These are phyloP conservation scores for Stercorarius parasiticus DNA, from an alignment of 2,113 vertebrate species.

Conservation along the genomic window DNA sequence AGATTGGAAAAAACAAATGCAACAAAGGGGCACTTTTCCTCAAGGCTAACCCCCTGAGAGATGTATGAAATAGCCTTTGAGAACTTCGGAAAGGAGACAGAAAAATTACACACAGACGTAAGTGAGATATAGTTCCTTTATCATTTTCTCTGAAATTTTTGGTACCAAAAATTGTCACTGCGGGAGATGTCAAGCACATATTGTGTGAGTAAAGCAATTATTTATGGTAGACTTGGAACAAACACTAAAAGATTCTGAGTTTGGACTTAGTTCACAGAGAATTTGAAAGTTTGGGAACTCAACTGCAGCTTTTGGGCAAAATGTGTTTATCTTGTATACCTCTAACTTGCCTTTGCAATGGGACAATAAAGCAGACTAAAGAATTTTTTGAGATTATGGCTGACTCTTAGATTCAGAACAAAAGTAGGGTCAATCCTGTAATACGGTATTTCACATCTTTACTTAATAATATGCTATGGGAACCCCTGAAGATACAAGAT, in stretches of 20 bases:
- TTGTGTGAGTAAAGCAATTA: neutral
- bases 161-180: conserved; percentile 8
- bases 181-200: conserved; percentile 6
- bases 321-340: neutral
- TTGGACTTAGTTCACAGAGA: neutral
- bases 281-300: neutral
- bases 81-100: neutral
- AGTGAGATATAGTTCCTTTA: neutral
- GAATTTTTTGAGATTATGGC: neutral
- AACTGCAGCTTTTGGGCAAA: neutral
- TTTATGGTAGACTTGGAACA: neutral
- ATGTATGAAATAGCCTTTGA: neutral
- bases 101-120: neutral
- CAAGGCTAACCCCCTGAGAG: neutral
- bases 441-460: neutral
- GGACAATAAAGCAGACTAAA: neutral
- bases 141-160: neutral
- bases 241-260: neutral
- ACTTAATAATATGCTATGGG: neutral
- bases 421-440: neutral
- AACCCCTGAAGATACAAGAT: neutral
- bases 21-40: neutral
- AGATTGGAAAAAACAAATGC: neutral
- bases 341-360: neutral
- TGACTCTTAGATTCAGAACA: neutral